phyloP scores from a whole-genome alignment of 2,113 vertebrate species.

The Apodemus sylvaticus region DNA sequence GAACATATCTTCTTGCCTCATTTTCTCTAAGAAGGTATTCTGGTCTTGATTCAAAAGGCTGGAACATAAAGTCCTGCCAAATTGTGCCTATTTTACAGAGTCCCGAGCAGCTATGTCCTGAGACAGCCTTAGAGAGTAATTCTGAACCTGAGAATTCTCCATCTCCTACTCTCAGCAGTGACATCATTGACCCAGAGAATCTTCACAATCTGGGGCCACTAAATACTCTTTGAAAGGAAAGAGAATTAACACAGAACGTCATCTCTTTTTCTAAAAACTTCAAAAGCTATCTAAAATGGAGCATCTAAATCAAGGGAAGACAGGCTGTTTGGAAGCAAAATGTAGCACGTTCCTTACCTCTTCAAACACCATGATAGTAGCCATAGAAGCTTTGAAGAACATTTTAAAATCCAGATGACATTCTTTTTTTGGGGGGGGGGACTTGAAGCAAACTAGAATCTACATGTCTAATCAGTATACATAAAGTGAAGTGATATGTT shows the following conservation, averaged over 20 bases:
- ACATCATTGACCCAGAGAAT: fast-evolving
- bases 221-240: not conserved
- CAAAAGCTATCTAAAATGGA: not conserved
- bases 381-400: not conserved
- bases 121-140: fast-evolving
- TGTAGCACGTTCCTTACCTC: not conserved
- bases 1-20: not conserved
- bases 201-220: not conserved
- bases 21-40: constrained; percentile 31
- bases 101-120: fast-evolving
- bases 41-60: not conserved
- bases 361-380: not conserved
- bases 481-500: not conserved
- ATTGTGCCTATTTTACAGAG: not conserved
- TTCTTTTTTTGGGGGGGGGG: not conserved
- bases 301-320: not conserved
- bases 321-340: not conserved
- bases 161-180: fast-evolving
- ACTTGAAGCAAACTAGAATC: not conserved
- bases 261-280: not conserved
- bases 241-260: not conserved
- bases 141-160: not conserved
- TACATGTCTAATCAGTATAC: not conserved
- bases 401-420: not conserved
- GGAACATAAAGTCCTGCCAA: not conserved